A percentile compares a stretch with the other conserved stretches of the same genome.
Conservation (phyloP, 2,797 vertebrate species). For the Sebastes matsubarae region DNA sequence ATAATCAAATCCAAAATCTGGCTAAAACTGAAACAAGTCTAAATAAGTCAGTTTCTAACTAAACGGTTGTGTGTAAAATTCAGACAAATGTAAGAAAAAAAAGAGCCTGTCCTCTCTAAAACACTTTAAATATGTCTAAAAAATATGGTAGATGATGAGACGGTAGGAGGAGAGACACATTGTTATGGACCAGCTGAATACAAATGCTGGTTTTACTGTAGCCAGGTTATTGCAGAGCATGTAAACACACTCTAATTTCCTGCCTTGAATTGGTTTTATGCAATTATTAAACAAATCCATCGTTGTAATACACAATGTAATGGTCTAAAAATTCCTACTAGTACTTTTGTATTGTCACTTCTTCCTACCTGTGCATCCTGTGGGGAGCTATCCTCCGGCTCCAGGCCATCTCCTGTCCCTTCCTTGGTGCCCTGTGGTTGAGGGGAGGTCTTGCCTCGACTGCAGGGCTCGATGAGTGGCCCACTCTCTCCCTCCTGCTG, state of each 20-base stretch:
- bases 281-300: not conserved
- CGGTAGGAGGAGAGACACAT: not conserved
- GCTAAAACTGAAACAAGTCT: not conserved
- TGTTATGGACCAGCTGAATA: not conserved
- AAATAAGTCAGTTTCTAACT: not conserved
- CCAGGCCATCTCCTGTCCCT: conserved; percentile 84
- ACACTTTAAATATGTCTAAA: not conserved
- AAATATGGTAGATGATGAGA: not conserved
- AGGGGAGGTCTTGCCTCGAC: conserved; percentile 88
- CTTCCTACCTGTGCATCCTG: conserved; percentile 91
- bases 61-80: not conserved
- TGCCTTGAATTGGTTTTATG: not conserved
- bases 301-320: not conserved
- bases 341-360: not conserved
- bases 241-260: not conserved
- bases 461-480: conserved; percentile 87
- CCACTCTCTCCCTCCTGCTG: conserved; percentile 96
- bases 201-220: not conserved
- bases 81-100: not conserved
- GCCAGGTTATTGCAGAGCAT: not conserved
- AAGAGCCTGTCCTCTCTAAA: not conserved
- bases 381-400: conserved; percentile 86
- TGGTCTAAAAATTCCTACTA: not conserved
- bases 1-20: conserved; percentile 1
- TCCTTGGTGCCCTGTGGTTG: conserved; percentile 89